Percentiles rank a stretch among this genome's conserved stretches.
These are phyloP conservation scores for Rhinoptilus africanus DNA, from an alignment of 2,113 vertebrate species.

Conservation along the genomic window DNA sequence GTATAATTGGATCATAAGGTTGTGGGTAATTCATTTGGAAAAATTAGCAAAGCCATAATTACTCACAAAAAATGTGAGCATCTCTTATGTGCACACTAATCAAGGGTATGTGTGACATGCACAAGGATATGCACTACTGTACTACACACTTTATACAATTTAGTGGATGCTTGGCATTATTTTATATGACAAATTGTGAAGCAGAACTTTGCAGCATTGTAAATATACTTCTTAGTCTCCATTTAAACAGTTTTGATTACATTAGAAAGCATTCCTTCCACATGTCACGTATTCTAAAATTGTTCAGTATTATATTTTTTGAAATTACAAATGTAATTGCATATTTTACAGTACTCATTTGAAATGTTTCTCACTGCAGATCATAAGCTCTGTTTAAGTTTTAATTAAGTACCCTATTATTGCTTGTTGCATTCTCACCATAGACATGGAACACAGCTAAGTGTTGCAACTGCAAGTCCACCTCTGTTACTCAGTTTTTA, in stretches of 20 bases:
- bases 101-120: not conserved
- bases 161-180: not conserved
- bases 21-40: not conserved
- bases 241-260: not conserved
- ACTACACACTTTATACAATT: not conserved
- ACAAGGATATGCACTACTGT: not conserved
- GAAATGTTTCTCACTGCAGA: not conserved
- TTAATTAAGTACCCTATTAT: not conserved
- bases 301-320: not conserved
- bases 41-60: slow-evolving; percentile 27
- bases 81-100: not conserved
- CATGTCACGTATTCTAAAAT: not conserved
- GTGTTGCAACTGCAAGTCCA: not conserved
- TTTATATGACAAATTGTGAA: not conserved
- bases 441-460: not conserved
- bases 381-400: not conserved
- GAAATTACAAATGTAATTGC: not conserved
- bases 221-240: not conserved
- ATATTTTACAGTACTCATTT: not conserved
- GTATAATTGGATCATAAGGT: not conserved
- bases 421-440: not conserved
- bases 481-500: not conserved
- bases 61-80: not conserved
- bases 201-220: not conserved
- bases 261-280: not conserved